Evolutionary conservation across 2,888 invertebrate genomes (phyloP).

Genomic region (Apomyelois bistriatella): DNA sequence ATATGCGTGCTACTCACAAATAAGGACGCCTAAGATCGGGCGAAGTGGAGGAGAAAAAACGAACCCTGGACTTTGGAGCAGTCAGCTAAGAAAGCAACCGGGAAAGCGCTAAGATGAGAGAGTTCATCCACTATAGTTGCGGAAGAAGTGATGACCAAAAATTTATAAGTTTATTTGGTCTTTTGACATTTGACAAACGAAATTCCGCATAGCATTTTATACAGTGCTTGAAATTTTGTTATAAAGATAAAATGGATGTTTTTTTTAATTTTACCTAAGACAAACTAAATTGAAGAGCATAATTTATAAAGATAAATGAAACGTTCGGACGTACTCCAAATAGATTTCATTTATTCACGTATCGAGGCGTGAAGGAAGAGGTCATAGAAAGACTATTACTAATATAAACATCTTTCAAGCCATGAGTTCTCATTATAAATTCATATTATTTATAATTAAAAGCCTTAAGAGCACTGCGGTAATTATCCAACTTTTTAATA

Average conservation of each 20-base stretch:
- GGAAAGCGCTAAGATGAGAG: no score
- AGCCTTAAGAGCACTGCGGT: constrained; percentile 42
- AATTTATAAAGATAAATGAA: constrained; percentile 9
- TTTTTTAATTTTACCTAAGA: not conserved
- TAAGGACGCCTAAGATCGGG: no score
- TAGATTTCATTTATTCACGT: constrained; percentile 7
- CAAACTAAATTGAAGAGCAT: not conserved
- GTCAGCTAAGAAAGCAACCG: no score
- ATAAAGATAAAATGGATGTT: not conserved
- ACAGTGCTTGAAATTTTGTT: no score
- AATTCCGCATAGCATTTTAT: no score
- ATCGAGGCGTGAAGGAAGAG: constrained; percentile 14
- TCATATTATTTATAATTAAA: constrained; percentile 56
- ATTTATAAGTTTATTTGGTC: no score
- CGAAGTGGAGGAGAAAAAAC: no score
- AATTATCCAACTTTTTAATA: constrained; percentile 58
- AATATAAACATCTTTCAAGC: constrained; percentile 39
- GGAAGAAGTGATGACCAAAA: no score
- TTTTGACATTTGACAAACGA: no score
- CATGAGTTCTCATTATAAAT: constrained; percentile 43
- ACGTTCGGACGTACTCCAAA: not conserved
- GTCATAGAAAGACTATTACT: constrained; percentile 22
- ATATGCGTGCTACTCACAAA: no score
- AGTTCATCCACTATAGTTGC: no score
- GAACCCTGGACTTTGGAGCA: no score